Conservation (phyloP, 2,888 invertebrate species). For the Eupithecia vulgata region DNA sequence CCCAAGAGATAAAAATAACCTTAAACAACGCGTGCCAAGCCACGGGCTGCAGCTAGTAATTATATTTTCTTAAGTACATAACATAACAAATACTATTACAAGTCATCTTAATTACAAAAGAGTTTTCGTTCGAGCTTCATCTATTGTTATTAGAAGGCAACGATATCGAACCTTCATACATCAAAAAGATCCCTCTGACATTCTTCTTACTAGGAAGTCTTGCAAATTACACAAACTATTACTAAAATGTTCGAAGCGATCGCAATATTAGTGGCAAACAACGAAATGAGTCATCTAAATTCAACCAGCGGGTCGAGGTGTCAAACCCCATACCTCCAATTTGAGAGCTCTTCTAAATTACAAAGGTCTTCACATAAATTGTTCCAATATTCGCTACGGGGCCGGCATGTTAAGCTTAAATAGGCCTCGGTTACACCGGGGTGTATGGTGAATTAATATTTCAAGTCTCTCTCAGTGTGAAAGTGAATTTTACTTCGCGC, state of each 20-base stretch:
- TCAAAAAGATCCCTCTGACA: background rate
- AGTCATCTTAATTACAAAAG: background rate
- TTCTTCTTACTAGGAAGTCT: background rate
- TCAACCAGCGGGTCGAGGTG: conserved; percentile 63
- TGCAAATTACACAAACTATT: background rate
- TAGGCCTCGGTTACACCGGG: conserved; percentile 59
- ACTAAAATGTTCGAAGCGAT: conserved; percentile 15
- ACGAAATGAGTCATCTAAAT: conserved; percentile 67
- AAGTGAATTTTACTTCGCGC: conserved; percentile 7
- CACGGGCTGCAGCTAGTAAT: no score
- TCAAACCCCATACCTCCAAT: conserved; percentile 77
- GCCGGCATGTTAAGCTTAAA: conserved; percentile 75
- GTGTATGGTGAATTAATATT: conserved; percentile 29
- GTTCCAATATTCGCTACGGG: conserved; percentile 79
- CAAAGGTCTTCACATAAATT: conserved; percentile 81
- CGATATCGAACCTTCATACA: background rate
- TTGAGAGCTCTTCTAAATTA: conserved; percentile 80
- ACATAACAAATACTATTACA: no score
- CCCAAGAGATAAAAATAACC: no score
- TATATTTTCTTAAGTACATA: no score
- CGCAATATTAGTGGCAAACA: conserved; percentile 28
- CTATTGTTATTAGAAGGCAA: background rate
- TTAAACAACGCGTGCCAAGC: no score
- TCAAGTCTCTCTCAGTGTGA: conserved; percentile 7
- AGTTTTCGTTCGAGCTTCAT: background rate